phyloP scores from a whole-genome alignment of 2,797 vertebrate genomes.

The Myotis pilosus region DNA sequence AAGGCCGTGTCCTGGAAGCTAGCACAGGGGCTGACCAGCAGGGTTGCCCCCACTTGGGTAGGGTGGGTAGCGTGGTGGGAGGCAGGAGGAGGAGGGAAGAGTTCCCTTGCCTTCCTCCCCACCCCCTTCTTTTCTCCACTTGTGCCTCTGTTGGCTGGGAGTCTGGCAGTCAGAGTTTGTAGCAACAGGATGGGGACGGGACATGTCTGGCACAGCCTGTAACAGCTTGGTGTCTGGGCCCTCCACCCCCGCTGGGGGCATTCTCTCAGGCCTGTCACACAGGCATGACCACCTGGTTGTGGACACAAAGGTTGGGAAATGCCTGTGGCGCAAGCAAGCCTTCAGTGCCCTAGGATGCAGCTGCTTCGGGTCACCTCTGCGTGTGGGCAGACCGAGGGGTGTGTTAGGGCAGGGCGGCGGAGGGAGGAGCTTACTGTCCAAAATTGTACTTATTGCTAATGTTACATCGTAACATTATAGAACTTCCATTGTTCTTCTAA shows the following conservation, averaged over 20 bases:
- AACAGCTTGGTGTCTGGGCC: not conserved
- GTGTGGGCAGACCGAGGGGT: rapidly evolving
- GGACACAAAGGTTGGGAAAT: not conserved
- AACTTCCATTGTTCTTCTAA: not conserved
- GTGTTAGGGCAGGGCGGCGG: not conserved
- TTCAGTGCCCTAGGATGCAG: too few species aligned
- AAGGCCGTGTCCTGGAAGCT: not conserved
- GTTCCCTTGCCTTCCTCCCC: not conserved
- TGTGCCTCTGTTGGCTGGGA: rapidly evolving
- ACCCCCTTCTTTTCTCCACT: not conserved
- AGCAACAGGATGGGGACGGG: not conserved
- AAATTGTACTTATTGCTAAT: not conserved
- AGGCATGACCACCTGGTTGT: rapidly evolving
- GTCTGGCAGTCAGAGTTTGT: not conserved
- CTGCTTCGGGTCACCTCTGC: not conserved
- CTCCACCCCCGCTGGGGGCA: not conserved
- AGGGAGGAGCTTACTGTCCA: not conserved
- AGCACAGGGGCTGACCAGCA: rapidly evolving
- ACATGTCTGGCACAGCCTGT: not conserved
- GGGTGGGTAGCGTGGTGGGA: not conserved
- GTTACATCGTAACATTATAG: not conserved
- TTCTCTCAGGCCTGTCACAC: not conserved
- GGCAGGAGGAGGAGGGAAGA: conserved; percentile 29
- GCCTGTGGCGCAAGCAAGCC: not conserved
- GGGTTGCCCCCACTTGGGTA: not conserved